Evolutionary conservation across 2,113 vertebrate genomes (phyloP).

Genomic region (Elachura formosa): DNA sequence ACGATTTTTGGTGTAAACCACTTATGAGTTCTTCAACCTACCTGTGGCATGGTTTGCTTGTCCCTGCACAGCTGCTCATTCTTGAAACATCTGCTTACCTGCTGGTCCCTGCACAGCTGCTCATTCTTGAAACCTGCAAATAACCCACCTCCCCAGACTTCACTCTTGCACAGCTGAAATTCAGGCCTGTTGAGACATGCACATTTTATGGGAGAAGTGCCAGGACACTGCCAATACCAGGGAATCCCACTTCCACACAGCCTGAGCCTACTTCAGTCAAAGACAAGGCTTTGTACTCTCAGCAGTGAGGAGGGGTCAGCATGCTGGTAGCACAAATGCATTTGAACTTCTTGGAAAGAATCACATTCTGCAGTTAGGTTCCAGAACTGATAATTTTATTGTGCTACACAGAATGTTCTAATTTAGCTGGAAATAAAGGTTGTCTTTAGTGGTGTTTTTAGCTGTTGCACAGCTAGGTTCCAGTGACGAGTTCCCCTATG

Average conservation of each 20-base stretch:
- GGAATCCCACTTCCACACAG: not conserved
- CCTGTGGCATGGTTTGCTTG: not conserved
- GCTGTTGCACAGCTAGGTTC: not conserved
- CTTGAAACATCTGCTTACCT: no score
- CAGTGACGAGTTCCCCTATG: not conserved
- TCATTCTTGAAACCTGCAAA: not conserved
- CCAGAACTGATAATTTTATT: not conserved
- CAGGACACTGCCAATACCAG: rapidly evolving
- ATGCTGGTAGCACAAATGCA: not conserved
- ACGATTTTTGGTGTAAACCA: not conserved
- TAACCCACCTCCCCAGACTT: rapidly evolving
- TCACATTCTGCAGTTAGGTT: not conserved
- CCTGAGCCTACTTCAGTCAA: not conserved
- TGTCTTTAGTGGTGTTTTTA: not conserved
- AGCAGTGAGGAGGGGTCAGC: not conserved
- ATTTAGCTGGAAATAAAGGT: not conserved
- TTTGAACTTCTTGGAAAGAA: not conserved
- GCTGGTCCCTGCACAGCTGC: not conserved
- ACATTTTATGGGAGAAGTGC: not conserved
- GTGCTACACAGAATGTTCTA: not conserved
- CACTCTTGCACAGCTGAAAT: not conserved
- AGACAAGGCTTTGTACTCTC: rapidly evolving
- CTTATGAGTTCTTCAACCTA: not conserved
- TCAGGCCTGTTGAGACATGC: rapidly evolving
- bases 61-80: not conserved